These are phyloP conservation scores for Acleris emargana DNA, from an alignment of 2,888 invertebrate species.

Conservation along the genomic window DNA sequence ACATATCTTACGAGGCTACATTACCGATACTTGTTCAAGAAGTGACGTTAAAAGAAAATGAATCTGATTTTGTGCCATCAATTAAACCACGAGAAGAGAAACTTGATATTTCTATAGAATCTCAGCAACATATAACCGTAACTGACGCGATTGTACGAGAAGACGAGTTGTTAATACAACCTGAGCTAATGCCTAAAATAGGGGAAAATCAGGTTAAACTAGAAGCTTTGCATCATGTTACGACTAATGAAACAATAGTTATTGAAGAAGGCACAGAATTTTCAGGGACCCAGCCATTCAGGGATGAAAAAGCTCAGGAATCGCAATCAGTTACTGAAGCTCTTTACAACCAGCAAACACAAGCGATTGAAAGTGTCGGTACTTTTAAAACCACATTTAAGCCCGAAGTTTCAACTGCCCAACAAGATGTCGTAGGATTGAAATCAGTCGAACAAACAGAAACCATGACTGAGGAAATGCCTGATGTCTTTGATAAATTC, in stretches of 20 bases:
- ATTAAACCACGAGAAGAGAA: slow-evolving; percentile 49
- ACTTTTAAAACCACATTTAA: no score
- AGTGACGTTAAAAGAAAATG: slow-evolving; percentile 56
- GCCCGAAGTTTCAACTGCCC: no score
- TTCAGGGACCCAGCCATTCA: slow-evolving; percentile 44
- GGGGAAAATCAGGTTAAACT: slow-evolving; percentile 54
- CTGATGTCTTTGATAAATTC: no score
- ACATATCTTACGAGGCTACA: slow-evolving; percentile 51
- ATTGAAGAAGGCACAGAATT: slow-evolving; percentile 57
- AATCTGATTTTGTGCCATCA: slow-evolving; percentile 43
- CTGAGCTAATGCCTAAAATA: slow-evolving; percentile 41
- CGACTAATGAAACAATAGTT: slow-evolving; percentile 60
- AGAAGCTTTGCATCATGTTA: slow-evolving; percentile 56
- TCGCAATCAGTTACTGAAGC: slow-evolving; percentile 47
- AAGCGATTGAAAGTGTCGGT: no score
- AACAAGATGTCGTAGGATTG: no score
- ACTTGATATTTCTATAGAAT: slow-evolving; percentile 47
- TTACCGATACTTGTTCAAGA: slow-evolving; percentile 60
- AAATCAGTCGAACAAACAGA: no score
- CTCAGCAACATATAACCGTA: slow-evolving; percentile 60
- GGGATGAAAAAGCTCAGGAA: slow-evolving; percentile 49
- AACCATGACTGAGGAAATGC: no score
- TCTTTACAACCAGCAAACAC: no score
- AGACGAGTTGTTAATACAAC: slow-evolving; percentile 54
- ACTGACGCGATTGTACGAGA: slow-evolving; percentile 57